Conservation (phyloP, 2,888 invertebrate genomes). For the Pristionchus exspectatus region DNA sequence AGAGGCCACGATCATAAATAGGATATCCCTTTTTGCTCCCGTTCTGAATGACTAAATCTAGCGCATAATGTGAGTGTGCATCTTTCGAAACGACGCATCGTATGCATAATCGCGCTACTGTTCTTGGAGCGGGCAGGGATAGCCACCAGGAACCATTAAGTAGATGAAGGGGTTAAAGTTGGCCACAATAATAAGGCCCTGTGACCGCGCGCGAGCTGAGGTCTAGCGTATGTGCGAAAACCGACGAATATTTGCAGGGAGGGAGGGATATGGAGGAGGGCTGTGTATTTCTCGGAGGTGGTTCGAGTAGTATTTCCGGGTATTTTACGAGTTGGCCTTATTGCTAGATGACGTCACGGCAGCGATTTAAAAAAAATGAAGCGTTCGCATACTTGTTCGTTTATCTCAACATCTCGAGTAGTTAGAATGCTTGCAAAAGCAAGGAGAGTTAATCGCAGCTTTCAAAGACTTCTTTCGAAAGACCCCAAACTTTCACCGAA, state of each 20-base stretch:
- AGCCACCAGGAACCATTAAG: not conserved
- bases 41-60: not conserved
- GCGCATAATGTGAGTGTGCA: not conserved
- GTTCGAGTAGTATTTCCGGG: constrained; percentile 10
- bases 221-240: not conserved
- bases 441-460: not conserved
- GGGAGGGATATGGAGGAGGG: not conserved
- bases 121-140: not conserved
- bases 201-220: not conserved
- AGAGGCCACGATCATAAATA: not conserved
- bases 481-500: not conserved
- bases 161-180: not conserved
- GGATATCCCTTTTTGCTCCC: not conserved
- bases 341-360: not conserved
- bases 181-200: not conserved
- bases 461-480: not conserved
- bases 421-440: not conserved
- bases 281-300: not conserved
- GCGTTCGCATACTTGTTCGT: not conserved
- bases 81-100: not conserved
- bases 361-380: not conserved
- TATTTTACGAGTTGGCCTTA: not conserved
- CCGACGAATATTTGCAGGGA: not conserved
- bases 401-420: not conserved
- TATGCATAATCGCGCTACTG: not conserved